phyloP scores from a whole-genome alignment of 2,888 invertebrate species.

The Portevinia maculata region DNA sequence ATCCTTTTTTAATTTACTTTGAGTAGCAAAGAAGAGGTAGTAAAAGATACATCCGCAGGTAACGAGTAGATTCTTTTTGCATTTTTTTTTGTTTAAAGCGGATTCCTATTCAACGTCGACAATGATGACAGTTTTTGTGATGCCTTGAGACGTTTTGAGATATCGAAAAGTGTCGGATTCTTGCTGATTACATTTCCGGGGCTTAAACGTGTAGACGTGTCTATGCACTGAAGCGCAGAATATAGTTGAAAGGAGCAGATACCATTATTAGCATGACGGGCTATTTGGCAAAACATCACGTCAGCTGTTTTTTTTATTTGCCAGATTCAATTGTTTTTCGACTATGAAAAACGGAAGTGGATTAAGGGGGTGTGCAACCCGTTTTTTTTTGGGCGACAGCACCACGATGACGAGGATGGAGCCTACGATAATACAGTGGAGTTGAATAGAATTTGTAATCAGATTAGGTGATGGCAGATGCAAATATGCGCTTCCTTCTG shows the following conservation, averaged over 20 bases:
- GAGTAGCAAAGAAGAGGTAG: slow-evolving; percentile 19
- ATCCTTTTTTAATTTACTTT: slow-evolving; percentile 70
- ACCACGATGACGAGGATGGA: not conserved
- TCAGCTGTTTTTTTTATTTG: slow-evolving; percentile 45
- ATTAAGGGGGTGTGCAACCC: slow-evolving; percentile 65
- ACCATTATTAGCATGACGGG: slow-evolving; percentile 28
- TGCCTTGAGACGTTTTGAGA: slow-evolving; percentile 48
- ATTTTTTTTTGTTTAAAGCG: no score
- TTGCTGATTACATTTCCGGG: slow-evolving; percentile 61
- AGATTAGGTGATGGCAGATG: slow-evolving; percentile 71
- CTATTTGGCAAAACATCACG: slow-evolving; percentile 62
- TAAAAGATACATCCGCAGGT: slow-evolving; percentile 31
- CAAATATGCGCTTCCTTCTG: slow-evolving; percentile 67
- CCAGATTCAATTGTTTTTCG: slow-evolving; percentile 55
- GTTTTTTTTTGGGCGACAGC: slow-evolving; percentile 23
- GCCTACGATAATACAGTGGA: slow-evolving; percentile 61
- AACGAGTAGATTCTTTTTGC: no score
- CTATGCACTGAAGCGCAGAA: slow-evolving; percentile 17
- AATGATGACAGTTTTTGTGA: slow-evolving; percentile 49
- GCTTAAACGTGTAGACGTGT: slow-evolving; percentile 50
- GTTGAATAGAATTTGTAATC: slow-evolving; percentile 70
- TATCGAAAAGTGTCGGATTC: slow-evolving; percentile 60
- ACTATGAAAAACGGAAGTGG: slow-evolving; percentile 48
- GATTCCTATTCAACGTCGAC: slow-evolving; percentile 17
- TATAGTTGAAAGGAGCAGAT: slow-evolving; percentile 19